Percentiles rank a stretch among this genome's conserved stretches.
phyloP scores from a whole-genome alignment of 2,797 vertebrate genomes.

The Caiman crocodilus region DNA sequence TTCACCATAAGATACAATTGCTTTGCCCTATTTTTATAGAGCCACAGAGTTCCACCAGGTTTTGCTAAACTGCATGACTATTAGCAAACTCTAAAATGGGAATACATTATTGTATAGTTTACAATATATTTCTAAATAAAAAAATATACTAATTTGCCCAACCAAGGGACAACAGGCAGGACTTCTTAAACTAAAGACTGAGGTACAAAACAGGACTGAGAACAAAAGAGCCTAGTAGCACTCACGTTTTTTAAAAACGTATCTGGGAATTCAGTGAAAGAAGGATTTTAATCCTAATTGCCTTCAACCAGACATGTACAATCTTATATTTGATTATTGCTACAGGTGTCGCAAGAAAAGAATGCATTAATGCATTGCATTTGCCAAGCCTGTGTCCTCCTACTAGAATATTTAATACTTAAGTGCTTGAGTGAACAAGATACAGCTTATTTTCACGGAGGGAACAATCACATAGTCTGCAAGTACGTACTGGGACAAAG shows the following conservation, averaged over 20 bases:
- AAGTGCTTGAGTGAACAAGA: not conserved
- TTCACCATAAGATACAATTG: not conserved
- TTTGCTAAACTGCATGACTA: not conserved
- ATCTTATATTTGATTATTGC: not conserved
- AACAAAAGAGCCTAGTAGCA: not conserved
- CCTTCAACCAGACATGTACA: not conserved
- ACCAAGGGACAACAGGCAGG: not conserved
- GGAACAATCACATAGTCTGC: not conserved
- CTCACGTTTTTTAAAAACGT: not conserved
- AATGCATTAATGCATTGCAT: rapidly evolving
- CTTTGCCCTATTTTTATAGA: not conserved
- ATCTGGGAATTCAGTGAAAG: not conserved
- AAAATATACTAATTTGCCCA: not conserved
- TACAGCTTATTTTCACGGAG: not conserved
- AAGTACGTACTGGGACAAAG: rapidly evolving
- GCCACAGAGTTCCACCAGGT: not conserved
- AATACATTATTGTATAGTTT: not conserved
- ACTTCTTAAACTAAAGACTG: not conserved
- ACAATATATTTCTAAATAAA: not conserved
- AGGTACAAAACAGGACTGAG: not conserved
- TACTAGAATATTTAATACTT: not conserved
- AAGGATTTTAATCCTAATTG: not conserved
- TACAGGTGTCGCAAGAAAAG: not conserved
- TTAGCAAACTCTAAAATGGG: not conserved
- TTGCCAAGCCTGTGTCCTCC: not conserved